Base-by-base conservation (phyloP, 2,888 invertebrate genomes). In the Hypselothyrea guttata region DNA sequence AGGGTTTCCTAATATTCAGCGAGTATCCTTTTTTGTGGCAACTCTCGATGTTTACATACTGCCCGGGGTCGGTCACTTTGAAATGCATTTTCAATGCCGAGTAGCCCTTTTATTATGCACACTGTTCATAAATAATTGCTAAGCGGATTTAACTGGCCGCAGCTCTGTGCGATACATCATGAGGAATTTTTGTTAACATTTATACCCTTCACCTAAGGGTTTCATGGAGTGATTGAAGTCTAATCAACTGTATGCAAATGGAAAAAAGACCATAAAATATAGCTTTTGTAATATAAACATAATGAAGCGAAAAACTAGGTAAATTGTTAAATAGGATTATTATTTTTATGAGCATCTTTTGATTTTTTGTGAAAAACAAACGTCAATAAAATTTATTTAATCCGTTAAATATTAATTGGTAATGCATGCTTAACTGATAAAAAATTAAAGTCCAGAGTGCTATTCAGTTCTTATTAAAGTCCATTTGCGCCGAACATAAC, bases 381-480 rank as follows among this genome's bases (percentile, higher is more conserved):
- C n/a, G n/a, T n/a, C n/a, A n/a, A n/a, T n/a, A n/a, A n/a, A n/a
- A n/a, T n/a, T n/a, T n/a, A n/a, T n/a, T n/a, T n/a, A n/a, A n/a
- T n/a, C n/a, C n/a, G n/a, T n/a, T n/a, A n/a, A n/a, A n/a, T n/a
- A n/a, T n/a, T n/a, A n/a, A n/a, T n/a, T n/a, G n/a, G n/a, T n/a
- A n/a, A n/a, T n/a, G n/a, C n/a, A n/a, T n/a, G n/a, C n/a, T n/a
- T n/a, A n/a, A n/a, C n/a, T n/a, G n/a, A n/a, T n/a, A n/a, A n/a
- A n/a, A n/a, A n/a, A n/a, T n/a, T n/a, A n/a, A n/a, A 22, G 22
- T 22, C 22, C 5, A 22, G 22, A 4, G 22, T 22, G 5, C 22
- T 22, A 5, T 62, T 57, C 61, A 69, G 78, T 67, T 75, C 64
- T 70, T 62, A 72, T 75, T 78, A 79, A 48, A 72, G 64, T 48